Evolutionary conservation across 2,888 invertebrate genomes (phyloP).

Genomic region (Lapara coniferarum): DNA sequence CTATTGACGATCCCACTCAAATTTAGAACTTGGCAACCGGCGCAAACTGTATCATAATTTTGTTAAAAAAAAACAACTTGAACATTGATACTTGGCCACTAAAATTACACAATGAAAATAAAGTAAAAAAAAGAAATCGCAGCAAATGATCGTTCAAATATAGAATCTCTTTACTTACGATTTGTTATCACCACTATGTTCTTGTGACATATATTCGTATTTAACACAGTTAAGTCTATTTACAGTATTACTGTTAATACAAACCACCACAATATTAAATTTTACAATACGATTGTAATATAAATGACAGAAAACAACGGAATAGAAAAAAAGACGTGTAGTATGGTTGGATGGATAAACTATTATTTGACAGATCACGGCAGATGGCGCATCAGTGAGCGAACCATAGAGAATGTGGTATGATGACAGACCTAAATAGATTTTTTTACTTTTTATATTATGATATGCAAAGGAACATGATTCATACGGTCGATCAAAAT

Average conservation of each 20-base stretch:
- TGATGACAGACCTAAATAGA: constrained; percentile 53
- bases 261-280: constrained; percentile 54
- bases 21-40: constrained; percentile 33
- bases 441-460: not conserved
- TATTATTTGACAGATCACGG: constrained; percentile 46
- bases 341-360: constrained; percentile 58
- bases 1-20: constrained; percentile 38
- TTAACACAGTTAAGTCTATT: constrained; percentile 55
- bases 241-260: constrained; percentile 54
- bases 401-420: constrained; percentile 48
- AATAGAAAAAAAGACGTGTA: constrained; percentile 73
- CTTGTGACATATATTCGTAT: constrained; percentile 44
- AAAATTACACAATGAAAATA: constrained; percentile 27
- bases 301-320: constrained; percentile 75
- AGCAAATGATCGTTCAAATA: constrained; percentile 50
- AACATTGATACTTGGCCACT: constrained; percentile 9
- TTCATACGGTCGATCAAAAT: not conserved
- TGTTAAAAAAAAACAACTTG: constrained; percentile 17
- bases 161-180: constrained; percentile 63
- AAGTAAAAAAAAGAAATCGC: constrained; percentile 60
- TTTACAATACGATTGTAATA: constrained; percentile 63
- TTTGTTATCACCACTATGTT: constrained; percentile 48
- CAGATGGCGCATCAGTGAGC: constrained; percentile 62
- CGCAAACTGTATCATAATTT: constrained; percentile 1
- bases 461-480: not conserved